phyloP scores from a whole-genome alignment of 2,797 vertebrate species.

The Hoplostethus mediterraneus region DNA sequence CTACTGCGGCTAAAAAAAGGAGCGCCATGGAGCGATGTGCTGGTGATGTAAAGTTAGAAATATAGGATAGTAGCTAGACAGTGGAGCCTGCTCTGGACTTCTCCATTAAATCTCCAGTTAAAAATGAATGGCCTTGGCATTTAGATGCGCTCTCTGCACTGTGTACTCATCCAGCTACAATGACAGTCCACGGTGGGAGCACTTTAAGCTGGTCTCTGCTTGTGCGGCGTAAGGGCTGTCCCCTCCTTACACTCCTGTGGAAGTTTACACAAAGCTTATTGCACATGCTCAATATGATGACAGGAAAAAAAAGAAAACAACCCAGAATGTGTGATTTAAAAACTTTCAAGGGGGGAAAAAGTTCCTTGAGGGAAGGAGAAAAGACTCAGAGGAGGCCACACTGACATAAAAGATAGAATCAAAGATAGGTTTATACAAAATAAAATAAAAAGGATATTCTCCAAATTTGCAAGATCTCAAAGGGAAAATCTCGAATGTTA shows the following conservation, averaged over 20 bases:
- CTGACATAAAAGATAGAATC: constrained; percentile 3
- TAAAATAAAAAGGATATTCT: background rate
- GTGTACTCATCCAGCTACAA: constrained; percentile 20
- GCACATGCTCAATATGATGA: constrained; percentile 27
- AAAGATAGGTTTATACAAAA: background rate
- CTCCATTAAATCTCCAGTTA: constrained; percentile 72
- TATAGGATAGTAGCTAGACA: constrained; percentile 18
- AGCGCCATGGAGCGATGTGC: constrained; percentile 1
- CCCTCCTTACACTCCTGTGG: constrained; percentile 26
- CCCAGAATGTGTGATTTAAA: constrained; percentile 6
- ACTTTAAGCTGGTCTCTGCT: constrained; percentile 41
- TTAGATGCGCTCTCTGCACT: constrained; percentile 29
- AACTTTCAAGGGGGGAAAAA: constrained; percentile 3
- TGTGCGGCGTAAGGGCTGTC: constrained; percentile 9
- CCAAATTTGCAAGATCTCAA: background rate
- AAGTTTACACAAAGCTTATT: constrained; percentile 60
- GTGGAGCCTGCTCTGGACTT: constrained; percentile 35
- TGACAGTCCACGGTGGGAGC: constrained; percentile 27
- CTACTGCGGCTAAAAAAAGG: background rate
- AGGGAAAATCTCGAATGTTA: background rate
- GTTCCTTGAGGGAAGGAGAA: background rate
- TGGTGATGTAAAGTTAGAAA: constrained; percentile 19
- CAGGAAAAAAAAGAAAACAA: constrained; percentile 1
- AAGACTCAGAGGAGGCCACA: constrained; percentile 19
- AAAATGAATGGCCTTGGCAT: constrained; percentile 70